phyloP scores from a whole-genome alignment of 2,797 vertebrate genomes.

The Ctenochaetus hawaiiensis region DNA sequence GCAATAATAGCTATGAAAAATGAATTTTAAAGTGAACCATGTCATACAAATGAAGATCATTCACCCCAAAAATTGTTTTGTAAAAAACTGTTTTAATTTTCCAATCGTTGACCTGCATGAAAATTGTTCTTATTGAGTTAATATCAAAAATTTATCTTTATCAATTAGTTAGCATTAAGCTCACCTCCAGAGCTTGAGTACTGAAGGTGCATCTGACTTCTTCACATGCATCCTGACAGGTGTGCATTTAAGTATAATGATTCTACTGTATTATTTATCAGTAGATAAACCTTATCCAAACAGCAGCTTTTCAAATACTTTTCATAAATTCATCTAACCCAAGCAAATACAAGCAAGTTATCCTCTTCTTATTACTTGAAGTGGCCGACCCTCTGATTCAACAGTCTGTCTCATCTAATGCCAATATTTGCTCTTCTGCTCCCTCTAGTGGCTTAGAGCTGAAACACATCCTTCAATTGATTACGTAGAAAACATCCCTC shows the following conservation, averaged over 20 bases:
- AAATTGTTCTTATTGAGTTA: not conserved
- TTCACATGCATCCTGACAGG: too few relatives aligned
- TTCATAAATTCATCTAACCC: too few relatives aligned
- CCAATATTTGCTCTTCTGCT: slow-evolving; percentile 52
- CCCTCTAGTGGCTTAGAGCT: slow-evolving; percentile 72
- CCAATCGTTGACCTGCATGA: not conserved
- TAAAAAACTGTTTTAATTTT: not conserved
- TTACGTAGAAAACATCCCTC: too few relatives aligned
- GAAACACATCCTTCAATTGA: not conserved
- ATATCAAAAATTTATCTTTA: not conserved
- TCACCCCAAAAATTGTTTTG: not conserved
- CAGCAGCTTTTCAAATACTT: not conserved
- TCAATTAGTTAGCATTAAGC: not conserved
- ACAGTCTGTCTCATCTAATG: not conserved
- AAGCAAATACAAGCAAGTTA: too few relatives aligned
- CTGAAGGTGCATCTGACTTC: too few relatives aligned
- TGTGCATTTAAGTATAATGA: too few relatives aligned
- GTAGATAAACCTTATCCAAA: too few relatives aligned
- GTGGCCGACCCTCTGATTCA: not conserved
- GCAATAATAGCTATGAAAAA: not conserved
- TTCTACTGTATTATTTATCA: too few relatives aligned
- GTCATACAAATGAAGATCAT: not conserved
- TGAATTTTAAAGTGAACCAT: not conserved
- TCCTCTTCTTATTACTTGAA: not conserved
- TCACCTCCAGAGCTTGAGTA: too few relatives aligned